Evolutionary conservation across 2,113 vertebrate genomes (phyloP).

Genomic region (Morphnarchus princeps): DNA sequence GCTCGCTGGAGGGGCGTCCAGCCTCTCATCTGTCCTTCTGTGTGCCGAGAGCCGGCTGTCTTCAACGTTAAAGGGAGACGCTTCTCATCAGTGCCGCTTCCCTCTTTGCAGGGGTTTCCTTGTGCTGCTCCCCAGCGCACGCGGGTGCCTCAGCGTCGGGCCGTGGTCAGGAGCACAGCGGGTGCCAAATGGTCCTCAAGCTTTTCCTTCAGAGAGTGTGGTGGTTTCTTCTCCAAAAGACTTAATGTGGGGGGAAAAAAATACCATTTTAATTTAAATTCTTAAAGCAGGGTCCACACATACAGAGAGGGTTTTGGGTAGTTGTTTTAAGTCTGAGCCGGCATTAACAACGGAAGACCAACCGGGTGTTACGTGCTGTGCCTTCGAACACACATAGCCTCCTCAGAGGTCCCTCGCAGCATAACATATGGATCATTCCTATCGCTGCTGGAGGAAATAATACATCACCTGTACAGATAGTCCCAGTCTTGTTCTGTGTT

Average conservation of each 20-base stretch:
- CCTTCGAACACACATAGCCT: neutral
- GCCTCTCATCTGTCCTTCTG: fast-evolving
- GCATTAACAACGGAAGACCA: neutral
- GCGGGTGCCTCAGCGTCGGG: fast-evolving
- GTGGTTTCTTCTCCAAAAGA: neutral
- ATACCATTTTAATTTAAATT: neutral
- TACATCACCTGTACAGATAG: neutral
- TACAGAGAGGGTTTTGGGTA: neutral
- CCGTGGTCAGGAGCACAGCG: fast-evolving
- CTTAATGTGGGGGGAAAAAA: neutral
- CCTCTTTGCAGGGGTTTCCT: neutral
- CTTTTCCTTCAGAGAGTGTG: neutral
- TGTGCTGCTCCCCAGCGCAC: fast-evolving
- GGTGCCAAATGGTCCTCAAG: fast-evolving
- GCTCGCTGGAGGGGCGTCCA: fast-evolving
- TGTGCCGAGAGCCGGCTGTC: fast-evolving
- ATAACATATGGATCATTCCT: neutral
- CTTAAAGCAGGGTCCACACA: neutral
- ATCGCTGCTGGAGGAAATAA: neutral
- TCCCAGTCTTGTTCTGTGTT: neutral
- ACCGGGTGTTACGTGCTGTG: neutral
- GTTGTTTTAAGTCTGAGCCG: neutral
- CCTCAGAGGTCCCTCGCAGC: fast-evolving
- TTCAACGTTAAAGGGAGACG: fast-evolving
- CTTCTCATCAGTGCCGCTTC: fast-evolving